Percentiles rank a stretch among this genome's conserved stretches.
Conservation (phyloP, 2,113 vertebrate genomes). For the Pandion haliaetus region DNA sequence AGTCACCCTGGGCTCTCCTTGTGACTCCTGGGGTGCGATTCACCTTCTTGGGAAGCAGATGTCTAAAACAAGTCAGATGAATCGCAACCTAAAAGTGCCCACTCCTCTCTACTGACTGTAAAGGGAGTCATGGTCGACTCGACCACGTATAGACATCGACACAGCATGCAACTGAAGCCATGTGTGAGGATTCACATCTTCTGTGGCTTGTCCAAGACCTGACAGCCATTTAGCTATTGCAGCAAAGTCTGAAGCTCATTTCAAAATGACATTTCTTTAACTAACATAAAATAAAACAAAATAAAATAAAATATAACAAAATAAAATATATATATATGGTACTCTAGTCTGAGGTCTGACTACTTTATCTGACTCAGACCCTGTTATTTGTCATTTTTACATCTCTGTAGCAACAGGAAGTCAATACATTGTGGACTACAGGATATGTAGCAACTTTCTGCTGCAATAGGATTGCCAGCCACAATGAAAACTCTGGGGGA, state of each 20-base stretch:
- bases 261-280: not conserved
- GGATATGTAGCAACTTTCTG: not conserved
- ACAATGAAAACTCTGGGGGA: not conserved
- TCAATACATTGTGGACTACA: not conserved
- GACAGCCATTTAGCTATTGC: not conserved
- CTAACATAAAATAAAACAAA: not conserved
- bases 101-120: not conserved
- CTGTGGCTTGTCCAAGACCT: not conserved
- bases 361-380: not conserved
- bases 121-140: not conserved
- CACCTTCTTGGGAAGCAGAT: not conserved
- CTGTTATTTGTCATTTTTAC: not conserved
- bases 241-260: not conserved
- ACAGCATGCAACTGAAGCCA: not conserved
- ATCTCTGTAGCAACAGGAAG: not conserved
- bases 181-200: not conserved
- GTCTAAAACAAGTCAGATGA: not conserved
- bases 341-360: not conserved
- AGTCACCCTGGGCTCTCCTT: not conserved
- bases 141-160: not conserved
- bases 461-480: not conserved
- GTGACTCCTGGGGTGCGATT: rapidly evolving
- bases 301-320: not conserved
- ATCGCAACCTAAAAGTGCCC: not conserved
- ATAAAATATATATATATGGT: not conserved